Percentiles rank a stretch among this genome's conserved stretches.
These are phyloP conservation scores for Paradoxurus hermaphroditus DNA, from an alignment of 2,113 vertebrate species.

Conservation along the genomic window DNA sequence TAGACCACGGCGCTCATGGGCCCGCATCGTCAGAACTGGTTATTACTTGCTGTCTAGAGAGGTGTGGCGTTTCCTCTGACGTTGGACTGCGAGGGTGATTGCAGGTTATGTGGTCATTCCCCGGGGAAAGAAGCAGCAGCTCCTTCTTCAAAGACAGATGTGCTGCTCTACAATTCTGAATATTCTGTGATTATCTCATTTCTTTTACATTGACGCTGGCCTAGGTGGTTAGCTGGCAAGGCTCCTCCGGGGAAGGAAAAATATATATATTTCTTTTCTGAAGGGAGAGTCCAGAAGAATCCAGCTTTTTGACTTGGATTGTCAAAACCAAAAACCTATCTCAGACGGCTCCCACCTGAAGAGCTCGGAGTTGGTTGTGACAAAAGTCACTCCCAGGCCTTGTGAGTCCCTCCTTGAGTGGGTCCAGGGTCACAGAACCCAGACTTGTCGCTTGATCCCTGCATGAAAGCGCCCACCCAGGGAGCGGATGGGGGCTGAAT, in stretches of 20 bases:
- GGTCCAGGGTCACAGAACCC: background rate
- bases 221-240: background rate
- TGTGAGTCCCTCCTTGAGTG: background rate
- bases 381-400: background rate
- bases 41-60: background rate
- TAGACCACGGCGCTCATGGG: background rate
- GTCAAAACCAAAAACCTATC: background rate
- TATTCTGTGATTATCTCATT: background rate
- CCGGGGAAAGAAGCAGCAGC: background rate
- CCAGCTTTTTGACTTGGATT: background rate
- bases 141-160: background rate
- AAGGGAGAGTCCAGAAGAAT: background rate
- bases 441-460: background rate
- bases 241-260: background rate
- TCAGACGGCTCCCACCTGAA: background rate
- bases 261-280: background rate
- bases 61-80: background rate
- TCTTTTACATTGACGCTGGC: background rate
- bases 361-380: background rate
- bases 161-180: background rate
- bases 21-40: background rate
- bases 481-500: background rate
- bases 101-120: background rate
- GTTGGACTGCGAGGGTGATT: background rate
- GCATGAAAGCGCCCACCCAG: background rate